Evolutionary conservation across 2,113 vertebrate genomes (phyloP), one percentile per base, ranked within the genome.

Genomic region (Ammodytes dubius): DNA sequence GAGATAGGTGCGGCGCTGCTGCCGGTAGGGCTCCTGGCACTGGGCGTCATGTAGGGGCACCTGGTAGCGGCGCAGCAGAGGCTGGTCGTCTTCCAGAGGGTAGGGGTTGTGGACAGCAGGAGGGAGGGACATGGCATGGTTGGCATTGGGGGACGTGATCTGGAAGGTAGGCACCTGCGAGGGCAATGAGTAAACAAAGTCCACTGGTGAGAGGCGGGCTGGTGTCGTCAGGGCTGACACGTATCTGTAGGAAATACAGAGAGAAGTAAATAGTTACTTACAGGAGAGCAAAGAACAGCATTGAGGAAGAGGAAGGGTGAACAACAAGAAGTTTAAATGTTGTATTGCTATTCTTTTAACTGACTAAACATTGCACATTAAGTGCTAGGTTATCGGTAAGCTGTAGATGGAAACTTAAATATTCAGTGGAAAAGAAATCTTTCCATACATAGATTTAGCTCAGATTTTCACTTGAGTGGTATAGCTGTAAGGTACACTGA

Each of bases 161-260:
- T 99, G 97, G 46, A 99, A 99, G 89, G 96, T 98, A 88, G 97
- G 97, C 95, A 98, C 97, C 96, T 98, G 97, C 8, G 96, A 92
- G 77, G 97, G 94, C 93, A 98, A 94, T 81, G 97, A 98, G 94
- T 97, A 99, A 94, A 98, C 97, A 96, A 98, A 97, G 93, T 99
- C 98, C 75, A 98, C 97, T 0, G 98, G 98, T 0, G 98, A 99
- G 87, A 99, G 97, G 87, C 95, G 97, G 64, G 98, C 97, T 86
- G 98, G 98, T 64, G 98, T 99, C 79, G 98, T 99, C 94, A 99
- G 93, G 59, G 98, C 98, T 1, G 98, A 99, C 95, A 99, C 97
- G 0, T 99, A 99, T 94, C 98, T 99, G 95, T 4, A 83, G 70
- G 5, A 74, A 77, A 81, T 45, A 82, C 47, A 88, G 39, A 81